Conservation (phyloP, 2,113 vertebrate species). For the Eretmodus cyanostictus region DNA sequence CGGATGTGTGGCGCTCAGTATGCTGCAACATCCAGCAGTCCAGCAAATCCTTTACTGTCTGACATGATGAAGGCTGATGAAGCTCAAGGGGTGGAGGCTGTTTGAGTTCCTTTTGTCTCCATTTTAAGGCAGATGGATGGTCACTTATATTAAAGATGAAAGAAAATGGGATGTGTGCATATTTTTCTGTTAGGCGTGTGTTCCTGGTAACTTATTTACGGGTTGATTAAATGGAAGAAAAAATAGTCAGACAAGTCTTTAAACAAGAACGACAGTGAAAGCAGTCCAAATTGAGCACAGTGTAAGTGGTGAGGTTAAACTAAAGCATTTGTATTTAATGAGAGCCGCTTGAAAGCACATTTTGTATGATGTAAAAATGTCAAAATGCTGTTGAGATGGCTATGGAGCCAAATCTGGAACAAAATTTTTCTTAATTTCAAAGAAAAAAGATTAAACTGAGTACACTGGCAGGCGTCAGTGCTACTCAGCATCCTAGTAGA, state of each 20-base stretch:
- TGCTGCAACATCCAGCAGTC: not conserved
- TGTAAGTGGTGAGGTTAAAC: not conserved
- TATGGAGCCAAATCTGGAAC: not conserved
- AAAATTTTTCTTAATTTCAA: not conserved
- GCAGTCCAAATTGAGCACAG: not conserved
- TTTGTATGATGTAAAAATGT: not conserved
- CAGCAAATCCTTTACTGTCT: not conserved
- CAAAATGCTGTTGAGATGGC: not conserved
- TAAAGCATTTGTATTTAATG: not conserved
- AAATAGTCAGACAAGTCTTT: not conserved
- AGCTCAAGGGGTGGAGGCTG: not conserved
- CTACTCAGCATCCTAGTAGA: not conserved
- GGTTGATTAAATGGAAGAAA: not conserved
- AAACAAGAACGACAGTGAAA: not conserved
- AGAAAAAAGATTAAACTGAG: not conserved
- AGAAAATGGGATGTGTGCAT: not conserved
- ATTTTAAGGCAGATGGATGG: not conserved
- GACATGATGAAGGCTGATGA: not conserved
- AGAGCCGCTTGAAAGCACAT: not conserved
- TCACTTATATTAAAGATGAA: not conserved
- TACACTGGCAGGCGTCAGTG: not conserved
- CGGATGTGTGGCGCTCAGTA: not conserved
- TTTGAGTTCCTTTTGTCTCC: not conserved
- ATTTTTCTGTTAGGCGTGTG: not conserved
- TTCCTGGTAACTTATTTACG: not conserved